phyloP scores from a whole-genome alignment of 2,113 vertebrate genomes.

The Rhadina sibilatrix region DNA sequence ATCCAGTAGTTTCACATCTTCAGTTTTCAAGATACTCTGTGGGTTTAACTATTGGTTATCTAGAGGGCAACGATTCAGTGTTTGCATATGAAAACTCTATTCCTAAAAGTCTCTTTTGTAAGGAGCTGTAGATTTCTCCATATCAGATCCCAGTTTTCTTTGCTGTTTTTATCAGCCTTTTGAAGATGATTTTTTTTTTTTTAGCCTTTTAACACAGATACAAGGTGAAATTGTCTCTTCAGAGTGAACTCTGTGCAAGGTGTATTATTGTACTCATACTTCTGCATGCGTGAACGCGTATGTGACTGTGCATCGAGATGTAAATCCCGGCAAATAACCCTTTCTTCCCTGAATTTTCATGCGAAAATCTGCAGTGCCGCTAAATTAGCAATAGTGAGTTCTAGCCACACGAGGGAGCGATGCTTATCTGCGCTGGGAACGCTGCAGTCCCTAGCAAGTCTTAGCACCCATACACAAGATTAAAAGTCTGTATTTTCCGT shows the following conservation, averaged over 20 bases:
- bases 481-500: neutral
- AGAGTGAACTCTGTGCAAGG: neutral
- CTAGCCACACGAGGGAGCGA: conserved; percentile 46
- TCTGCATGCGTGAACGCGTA: neutral
- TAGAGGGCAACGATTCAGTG: neutral
- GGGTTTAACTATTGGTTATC: neutral
- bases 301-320: neutral
- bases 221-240: neutral
- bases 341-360: neutral
- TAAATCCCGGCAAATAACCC: neutral
- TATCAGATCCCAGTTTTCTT: neutral
- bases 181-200: neutral
- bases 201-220: neutral
- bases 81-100: neutral
- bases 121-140: neutral
- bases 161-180: neutral
- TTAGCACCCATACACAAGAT: neutral
- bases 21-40: neutral
- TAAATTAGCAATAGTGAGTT: neutral
- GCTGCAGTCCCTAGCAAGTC: neutral
- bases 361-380: neutral
- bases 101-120: neutral
- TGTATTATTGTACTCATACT: neutral
- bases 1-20: neutral
- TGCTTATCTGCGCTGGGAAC: neutral